Evolutionary conservation across 2,113 vertebrate genomes (phyloP), one percentile per base, ranked within the genome.

Genomic region (Melanocharis versteri): DNA sequence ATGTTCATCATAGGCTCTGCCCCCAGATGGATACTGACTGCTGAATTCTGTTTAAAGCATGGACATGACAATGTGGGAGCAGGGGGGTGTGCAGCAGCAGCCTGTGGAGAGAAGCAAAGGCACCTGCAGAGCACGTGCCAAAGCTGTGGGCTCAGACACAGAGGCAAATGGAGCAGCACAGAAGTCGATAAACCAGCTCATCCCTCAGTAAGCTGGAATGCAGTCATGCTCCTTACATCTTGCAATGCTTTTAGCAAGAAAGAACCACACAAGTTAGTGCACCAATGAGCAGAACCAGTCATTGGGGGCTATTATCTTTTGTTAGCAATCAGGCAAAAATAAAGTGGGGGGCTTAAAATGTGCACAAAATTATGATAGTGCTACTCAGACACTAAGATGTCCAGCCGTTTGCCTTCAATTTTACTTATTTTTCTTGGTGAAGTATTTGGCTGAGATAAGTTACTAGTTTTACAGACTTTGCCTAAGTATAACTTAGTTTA

Each of bases 1-100:
- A 4, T 17, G 45, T 7, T 70, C 17, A 37, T n/a, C 45, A 56
- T 0, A 3, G 1, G 0, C 12, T 54, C n/a, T 44, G 47, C 40
- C 22, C 17, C 33, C 37, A 54, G 40, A 60, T 13, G 19, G 51
- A 45, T n/a, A 21, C 3, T 28, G 30, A 24, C 76, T 6, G 1
- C 1, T 42, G 28, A 86, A 58, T 28, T 37, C 42, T 33, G 33
- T 42, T 62, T 65, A 65, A 70, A 42, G 23, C 26, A 57, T 0
- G 31, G 39, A 28, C 61, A 31, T 19, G 33, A 24, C 42, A 47
- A 18, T 1, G 27, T 4, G 15, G 61, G 61, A 86, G 21, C 70
- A 82, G 20, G 50, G 22, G 3, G 60, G 30, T 2, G 9, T 3
- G 1, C 1, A n/a, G 62, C 64, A 87, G 45, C 50, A 83, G 61